Conservation (phyloP, 1,140 invertebrate genomes). For the Platorchestia sp. region DNA sequence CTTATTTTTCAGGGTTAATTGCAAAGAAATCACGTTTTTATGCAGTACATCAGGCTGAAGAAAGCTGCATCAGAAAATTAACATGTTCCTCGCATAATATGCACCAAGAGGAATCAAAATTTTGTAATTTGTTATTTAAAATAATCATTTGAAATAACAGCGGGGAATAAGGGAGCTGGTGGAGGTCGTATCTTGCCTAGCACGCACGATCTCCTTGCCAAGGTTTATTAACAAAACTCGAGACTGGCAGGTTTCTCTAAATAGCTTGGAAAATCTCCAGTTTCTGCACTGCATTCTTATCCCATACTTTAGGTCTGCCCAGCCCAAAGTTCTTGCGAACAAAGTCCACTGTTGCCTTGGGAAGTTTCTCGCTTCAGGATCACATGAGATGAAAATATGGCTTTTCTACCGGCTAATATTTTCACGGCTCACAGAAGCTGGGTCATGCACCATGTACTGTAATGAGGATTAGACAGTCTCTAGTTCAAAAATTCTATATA, state of each 20-base stretch:
- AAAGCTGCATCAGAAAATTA: background rate
- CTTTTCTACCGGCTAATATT: no score
- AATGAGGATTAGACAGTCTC: no score
- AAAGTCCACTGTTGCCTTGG: background rate
- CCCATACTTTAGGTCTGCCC: background rate
- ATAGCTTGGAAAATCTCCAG: background rate
- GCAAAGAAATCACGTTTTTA: background rate
- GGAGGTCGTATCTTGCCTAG: background rate
- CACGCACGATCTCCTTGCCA: background rate
- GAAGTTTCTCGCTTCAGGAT: background rate
- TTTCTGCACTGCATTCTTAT: background rate
- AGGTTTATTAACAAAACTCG: background rate
- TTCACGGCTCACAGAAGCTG: no score
- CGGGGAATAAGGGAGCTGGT: background rate
- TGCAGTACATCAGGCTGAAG: background rate
- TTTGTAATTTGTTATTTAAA: background rate
- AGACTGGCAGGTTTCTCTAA: background rate
- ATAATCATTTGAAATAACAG: background rate
- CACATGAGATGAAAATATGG: no score
- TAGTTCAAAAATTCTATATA: no score
- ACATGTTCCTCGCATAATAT: background rate
- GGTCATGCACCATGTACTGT: no score
- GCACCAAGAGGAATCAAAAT: background rate
- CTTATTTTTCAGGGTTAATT: background rate
- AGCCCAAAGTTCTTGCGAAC: background rate